Base-by-base conservation (phyloP, 2,888 invertebrate species). In the Scaptomyza caliginosa region DNA sequence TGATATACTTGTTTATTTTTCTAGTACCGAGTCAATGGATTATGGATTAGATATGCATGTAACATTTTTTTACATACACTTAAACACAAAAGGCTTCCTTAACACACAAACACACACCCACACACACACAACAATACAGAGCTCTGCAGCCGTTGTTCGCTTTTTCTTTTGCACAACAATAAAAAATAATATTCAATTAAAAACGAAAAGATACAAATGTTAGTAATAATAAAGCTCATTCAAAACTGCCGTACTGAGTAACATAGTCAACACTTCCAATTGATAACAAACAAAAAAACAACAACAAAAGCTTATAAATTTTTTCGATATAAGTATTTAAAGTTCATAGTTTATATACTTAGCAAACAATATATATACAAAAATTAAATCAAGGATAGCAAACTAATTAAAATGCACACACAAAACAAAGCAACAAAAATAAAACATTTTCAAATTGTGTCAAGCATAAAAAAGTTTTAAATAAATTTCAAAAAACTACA, bases 201-300 rank as follows among this genome's bases (percentile, higher is more conserved):
- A n/a, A n/a, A n/a, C n/a, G n/a, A n/a, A n/a, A n/a, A n/a, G n/a
- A n/a, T n/a, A n/a, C n/a, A n/a, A n/a, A n/a, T n/a, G n/a, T n/a
- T n/a, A n/a, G 32, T 17, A 28, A 43, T 24, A 32, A 13, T 28
- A 32, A 57, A 67, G 66, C 65, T 65, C 67, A 19, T 51, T 67
- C 30, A 74, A 74, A 62, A 71, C 72, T 75, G 72, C 72, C 67
- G 48, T 58, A 72, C 71, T 66, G 77, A 77, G 67, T 60, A 60
- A 67, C 63, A 62, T 67, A 69, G 68, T 78, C 70, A 72, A 75
- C 60, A 70, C 54, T 45, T 65, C 67, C 57, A 66, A 56, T n/a
- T 36, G 26, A 24, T 16, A 46, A 32, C 2, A 16, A 17, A 17
- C 24, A 16, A 57, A 55, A 54, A 49, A 38, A 42, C 55, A 28